A percentile compares a stretch with the other conserved stretches of the same genome.
Evolutionary conservation across 1,140 invertebrate genomes (phyloP).

Genomic region (Scaptomyza montana): DNA sequence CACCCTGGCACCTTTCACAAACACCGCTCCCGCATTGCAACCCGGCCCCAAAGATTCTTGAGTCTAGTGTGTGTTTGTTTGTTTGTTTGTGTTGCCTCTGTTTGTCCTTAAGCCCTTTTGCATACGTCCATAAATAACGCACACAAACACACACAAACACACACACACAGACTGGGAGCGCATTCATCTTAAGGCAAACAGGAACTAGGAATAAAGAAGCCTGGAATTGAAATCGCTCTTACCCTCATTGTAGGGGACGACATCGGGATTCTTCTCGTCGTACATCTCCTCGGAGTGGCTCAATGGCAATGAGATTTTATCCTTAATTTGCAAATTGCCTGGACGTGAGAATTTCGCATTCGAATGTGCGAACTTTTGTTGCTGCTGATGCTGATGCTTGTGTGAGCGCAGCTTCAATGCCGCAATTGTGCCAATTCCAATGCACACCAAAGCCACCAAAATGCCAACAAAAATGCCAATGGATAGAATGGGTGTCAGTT

Average conservation of each 20-base stretch:
- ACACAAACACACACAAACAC: constrained; percentile 26
- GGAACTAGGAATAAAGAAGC: not conserved
- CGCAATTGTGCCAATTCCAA: constrained; percentile 88
- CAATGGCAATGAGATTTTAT: constrained; percentile 87
- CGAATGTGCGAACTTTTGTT: constrained; percentile 79
- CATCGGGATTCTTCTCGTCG: constrained; percentile 93
- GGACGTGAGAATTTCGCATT: constrained; percentile 85
- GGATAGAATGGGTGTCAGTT: constrained; percentile 89
- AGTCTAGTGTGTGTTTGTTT: constrained; percentile 8
- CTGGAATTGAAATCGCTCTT: constrained; percentile 68
- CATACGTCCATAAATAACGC: constrained; percentile 62
- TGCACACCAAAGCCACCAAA: constrained; percentile 88
- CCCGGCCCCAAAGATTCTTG: not conserved
- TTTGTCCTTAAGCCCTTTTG: constrained; percentile 28
- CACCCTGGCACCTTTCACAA: not conserved
- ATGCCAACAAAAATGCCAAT: constrained; percentile 89
- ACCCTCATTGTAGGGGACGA: constrained; percentile 94
- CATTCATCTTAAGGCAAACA: constrained; percentile 67
- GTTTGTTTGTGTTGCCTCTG: constrained; percentile 25
- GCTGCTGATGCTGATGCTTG: constrained; percentile 84
- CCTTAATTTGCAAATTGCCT: constrained; percentile 87
- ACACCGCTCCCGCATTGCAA: not conserved
- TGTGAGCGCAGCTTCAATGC: constrained; percentile 87
- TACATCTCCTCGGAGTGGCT: constrained; percentile 88
- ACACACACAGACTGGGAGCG: constrained; percentile 7